Evolutionary conservation across 1,140 invertebrate genomes (phyloP).

Genomic region (Hestina assimilis): DNA sequence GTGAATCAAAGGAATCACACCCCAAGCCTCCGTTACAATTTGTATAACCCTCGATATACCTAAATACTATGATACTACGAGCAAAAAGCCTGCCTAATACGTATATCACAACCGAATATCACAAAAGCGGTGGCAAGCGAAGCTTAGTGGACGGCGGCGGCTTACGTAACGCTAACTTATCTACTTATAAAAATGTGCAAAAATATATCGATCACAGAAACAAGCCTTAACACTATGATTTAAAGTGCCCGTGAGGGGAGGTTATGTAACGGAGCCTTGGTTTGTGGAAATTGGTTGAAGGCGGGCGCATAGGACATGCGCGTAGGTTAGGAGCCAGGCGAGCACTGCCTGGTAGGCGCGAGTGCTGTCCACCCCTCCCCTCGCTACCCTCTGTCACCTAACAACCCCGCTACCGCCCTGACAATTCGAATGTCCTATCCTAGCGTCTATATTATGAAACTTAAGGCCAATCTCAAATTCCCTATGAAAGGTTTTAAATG

Average conservation of each 20-base stretch:
- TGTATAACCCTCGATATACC: not conserved
- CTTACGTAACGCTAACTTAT: slow-evolving; percentile 72
- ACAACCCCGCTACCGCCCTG: slow-evolving; percentile 31
- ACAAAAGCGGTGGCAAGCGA: slow-evolving; percentile 76
- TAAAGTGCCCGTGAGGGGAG: slow-evolving; percentile 46
- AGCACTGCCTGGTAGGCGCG: slow-evolving; percentile 59
- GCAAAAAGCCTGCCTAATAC: slow-evolving; percentile 70
- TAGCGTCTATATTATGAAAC: slow-evolving; percentile 6
- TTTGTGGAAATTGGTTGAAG: slow-evolving; percentile 51
- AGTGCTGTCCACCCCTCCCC: slow-evolving; percentile 30
- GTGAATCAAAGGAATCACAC: slow-evolving; percentile 30
- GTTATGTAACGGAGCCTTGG: slow-evolving; percentile 70
- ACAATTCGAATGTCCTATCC: slow-evolving; percentile 29
- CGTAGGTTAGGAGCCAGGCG: slow-evolving; percentile 65
- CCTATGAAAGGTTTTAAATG: too few relatives aligned
- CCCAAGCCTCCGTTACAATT: slow-evolving; percentile 41
- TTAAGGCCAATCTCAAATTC: too few relatives aligned
- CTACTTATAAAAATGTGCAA: slow-evolving; percentile 70
- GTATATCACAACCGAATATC: slow-evolving; percentile 77
- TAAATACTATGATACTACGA: slow-evolving; percentile 45
- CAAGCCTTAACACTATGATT: slow-evolving; percentile 72
- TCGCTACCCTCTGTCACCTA: slow-evolving; percentile 28
- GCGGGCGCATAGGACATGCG: slow-evolving; percentile 61
- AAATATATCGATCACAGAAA: slow-evolving; percentile 74
- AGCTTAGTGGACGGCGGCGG: slow-evolving; percentile 75